Evolutionary conservation across 2,888 invertebrate species (phyloP), one percentile per base, ranked within the genome.

Genomic region (Pseudeuparius sepicola): DNA sequence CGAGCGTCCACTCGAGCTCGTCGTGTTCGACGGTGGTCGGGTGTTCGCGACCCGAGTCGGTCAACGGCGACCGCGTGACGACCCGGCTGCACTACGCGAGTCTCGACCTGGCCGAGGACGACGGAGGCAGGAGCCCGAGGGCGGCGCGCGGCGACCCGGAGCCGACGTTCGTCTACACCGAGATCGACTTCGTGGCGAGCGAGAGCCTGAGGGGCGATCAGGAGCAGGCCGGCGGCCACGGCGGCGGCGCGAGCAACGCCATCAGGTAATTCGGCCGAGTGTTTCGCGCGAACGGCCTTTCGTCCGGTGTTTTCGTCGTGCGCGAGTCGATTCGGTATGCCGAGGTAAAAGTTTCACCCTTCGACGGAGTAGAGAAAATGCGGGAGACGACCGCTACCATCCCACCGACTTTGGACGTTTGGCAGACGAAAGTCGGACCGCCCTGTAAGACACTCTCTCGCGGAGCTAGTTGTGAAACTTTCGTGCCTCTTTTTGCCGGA

Each of bases 141-240:
- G 47, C 48, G 30, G 29, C 31, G 6, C 18, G 24, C 10, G 25
- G 16, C n/a, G 23, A 17, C 3, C 30, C 26, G 31, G 51, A 58
- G 40, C 54, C 67, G 26, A 61, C 64, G 38, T 73, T 78, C 52
- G 70, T 71, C 24, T 86, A 86, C 62, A 84, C 85, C 43, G 77
- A 83, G 65, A 85, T 86, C 41, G 85, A 85, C 68, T 86, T 85
- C 62, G 66, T 73, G 17, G 75, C 76, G 59, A 71, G 74, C 57
- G 74, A 73, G 46, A 61, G 61, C 39, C 53, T 66, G 41, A 64
- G 20, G 10, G n/a, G n/a, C n/a, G n/a, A n/a, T n/a, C n/a, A n/a
- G n/a, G 37, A 36, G 14, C 20, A 13, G 5, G 26, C n/a, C 12
- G 24, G 12, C 59, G 40, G 27, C n/a, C 20, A 7, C 31, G 30